Conservation (phyloP, 64 coral and sea anemone species). For the Stichodactyla mertensii region DNA sequence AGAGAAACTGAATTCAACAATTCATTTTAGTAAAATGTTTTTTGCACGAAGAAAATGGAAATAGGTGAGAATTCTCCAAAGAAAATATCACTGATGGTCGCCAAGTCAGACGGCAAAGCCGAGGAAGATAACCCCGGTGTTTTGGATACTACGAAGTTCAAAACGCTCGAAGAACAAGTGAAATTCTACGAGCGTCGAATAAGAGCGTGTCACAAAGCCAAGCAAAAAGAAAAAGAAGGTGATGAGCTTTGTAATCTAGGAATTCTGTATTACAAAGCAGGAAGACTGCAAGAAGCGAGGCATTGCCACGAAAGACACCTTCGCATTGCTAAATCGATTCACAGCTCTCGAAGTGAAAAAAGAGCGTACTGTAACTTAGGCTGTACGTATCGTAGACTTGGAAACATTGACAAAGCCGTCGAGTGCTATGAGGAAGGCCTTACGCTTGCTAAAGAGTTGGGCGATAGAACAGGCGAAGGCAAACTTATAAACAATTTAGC, state of each 20-base stretch:
- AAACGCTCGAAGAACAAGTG: conserved; percentile 74
- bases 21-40: conserved; percentile 1
- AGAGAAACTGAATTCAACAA: background rate
- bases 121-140: background rate
- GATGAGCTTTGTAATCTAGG: conserved; percentile 79
- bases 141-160: conserved; percentile 31
- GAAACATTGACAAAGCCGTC: conserved; percentile 56
- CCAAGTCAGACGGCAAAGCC: background rate
- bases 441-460: conserved; percentile 55
- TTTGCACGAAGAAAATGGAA: conserved; percentile 7
- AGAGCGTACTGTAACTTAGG: conserved; percentile 84
- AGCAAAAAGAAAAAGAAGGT: conserved; percentile 60
- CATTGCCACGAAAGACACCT: conserved; percentile 75
- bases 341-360: conserved; percentile 53
- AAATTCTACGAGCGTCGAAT: conserved; percentile 77
- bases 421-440: conserved; percentile 88
- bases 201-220: conserved; percentile 76
- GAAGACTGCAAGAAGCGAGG: conserved; percentile 61
- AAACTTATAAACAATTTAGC: conserved; percentile 87
- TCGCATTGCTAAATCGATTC: conserved; percentile 43
- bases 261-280: conserved; percentile 87
- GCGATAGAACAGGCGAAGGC: conserved; percentile 71
- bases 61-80: background rate
- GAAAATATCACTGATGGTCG: background rate
- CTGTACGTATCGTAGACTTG: conserved; percentile 73